A percentile compares a stretch with the other conserved stretches of the same genome.
These are phyloP conservation scores for Rhogogaster chlorosoma DNA, from an alignment of 2,888 invertebrate genomes.

Conservation along the genomic window DNA sequence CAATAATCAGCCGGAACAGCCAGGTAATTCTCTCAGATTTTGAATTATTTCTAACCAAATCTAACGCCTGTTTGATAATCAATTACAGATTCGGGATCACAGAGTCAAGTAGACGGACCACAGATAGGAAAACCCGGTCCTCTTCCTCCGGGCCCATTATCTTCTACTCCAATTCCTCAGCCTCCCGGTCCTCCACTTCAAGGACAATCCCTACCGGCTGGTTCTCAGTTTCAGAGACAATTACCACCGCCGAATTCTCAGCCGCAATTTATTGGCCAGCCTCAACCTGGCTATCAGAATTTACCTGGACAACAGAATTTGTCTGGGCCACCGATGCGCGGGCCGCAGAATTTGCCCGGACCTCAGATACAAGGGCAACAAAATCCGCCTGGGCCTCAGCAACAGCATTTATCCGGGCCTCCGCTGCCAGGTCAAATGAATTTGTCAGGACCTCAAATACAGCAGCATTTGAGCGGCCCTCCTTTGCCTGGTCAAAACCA, in stretches of 20 bases:
- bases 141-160: conserved; percentile 27
- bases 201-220: conserved; percentile 61
- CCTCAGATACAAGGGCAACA: conserved; percentile 57
- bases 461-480: conserved; percentile 59
- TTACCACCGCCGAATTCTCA: conserved; percentile 30
- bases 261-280: conserved; percentile 52
- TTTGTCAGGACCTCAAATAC: conserved; percentile 61
- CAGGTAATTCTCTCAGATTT: conserved; percentile 49
- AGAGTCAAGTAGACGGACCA: conserved; percentile 53
- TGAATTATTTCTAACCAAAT: background rate
- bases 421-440: conserved; percentile 57
- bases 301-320: conserved; percentile 57
- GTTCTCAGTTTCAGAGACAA: conserved; percentile 55
- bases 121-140: conserved; percentile 46
- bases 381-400: conserved; percentile 53
- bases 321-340: conserved; percentile 59
- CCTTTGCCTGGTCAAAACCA: conserved; percentile 58
- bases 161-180: conserved; percentile 55
- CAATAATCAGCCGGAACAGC: conserved; percentile 63
- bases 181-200: conserved; percentile 65
- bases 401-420: conserved; percentile 52
- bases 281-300: conserved; percentile 61
- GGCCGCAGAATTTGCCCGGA: conserved; percentile 56
- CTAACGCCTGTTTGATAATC: background rate
- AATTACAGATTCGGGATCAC: conserved; percentile 48